Conservation (phyloP, 2,888 invertebrate genomes). For the Hypolimnas misippus region DNA sequence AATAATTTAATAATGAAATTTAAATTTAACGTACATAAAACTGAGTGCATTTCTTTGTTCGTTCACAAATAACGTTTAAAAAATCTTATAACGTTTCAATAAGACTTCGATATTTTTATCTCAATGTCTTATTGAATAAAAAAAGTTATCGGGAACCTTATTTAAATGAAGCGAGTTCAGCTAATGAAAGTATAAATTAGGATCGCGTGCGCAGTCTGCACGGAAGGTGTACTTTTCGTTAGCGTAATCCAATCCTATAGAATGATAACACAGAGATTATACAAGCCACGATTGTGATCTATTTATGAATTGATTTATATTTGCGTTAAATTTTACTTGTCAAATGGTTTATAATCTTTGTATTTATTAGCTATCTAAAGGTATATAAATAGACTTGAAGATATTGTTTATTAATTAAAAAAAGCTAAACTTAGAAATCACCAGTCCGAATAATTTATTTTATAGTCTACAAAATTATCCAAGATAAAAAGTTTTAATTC, state of each 20-base stretch:
- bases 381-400: not conserved
- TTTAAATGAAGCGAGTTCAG: conserved; percentile 41
- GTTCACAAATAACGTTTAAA: not conserved
- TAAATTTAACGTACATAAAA: not conserved
- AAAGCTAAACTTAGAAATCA: no score
- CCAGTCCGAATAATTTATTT: no score
- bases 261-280: conserved; percentile 50
- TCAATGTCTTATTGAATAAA: conserved; percentile 4
- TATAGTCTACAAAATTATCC: no score
- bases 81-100: conserved; percentile 8
- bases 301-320: conserved; percentile 37
- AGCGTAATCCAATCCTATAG: conserved; percentile 52
- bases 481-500: no score
- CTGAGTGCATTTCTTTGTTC: conserved; percentile 11
- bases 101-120: conserved; percentile 9
- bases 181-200: conserved; percentile 51
- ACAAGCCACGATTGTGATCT: conserved; percentile 36
- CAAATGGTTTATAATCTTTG: not conserved
- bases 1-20: not conserved
- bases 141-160: conserved; percentile 28
- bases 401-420: not conserved
- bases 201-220: conserved; percentile 71
- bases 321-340: not conserved
- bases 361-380: not conserved
- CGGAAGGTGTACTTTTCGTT: conserved; percentile 60